Percentiles rank a stretch among this genome's conserved stretches.
Conservation (phyloP, 2,888 invertebrate genomes). For the Schizaphis graminum region DNA sequence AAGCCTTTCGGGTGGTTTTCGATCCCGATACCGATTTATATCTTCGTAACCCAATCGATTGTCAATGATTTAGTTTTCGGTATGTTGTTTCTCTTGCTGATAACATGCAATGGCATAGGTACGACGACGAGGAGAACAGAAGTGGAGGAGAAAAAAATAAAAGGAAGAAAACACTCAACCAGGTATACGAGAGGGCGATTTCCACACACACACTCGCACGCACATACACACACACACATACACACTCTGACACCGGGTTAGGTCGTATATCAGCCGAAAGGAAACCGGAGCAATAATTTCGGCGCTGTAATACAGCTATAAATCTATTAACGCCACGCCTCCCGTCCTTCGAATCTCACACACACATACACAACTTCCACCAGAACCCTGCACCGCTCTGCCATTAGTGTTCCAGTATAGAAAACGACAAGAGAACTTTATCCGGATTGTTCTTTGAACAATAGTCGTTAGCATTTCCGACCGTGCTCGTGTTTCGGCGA, state of each 20-base stretch:
- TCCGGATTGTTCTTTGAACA: slow-evolving; percentile 64
- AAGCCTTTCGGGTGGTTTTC: slow-evolving; percentile 26
- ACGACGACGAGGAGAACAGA: rapidly evolving
- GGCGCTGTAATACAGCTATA: slow-evolving; percentile 57
- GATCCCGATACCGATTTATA: slow-evolving; percentile 47
- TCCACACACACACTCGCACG: background rate
- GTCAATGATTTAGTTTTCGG: slow-evolving; percentile 56
- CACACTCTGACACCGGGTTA: background rate
- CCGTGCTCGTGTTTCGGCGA: slow-evolving; percentile 50
- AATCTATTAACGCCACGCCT: slow-evolving; percentile 62
- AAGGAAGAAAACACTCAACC: slow-evolving; percentile 37
- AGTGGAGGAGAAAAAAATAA: background rate
- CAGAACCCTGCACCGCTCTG: background rate
- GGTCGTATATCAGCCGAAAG: slow-evolving; percentile 48
- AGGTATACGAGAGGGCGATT: slow-evolving; percentile 37
- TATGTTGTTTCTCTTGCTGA: slow-evolving; percentile 23
- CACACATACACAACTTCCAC: background rate
- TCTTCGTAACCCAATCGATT: slow-evolving; percentile 27
- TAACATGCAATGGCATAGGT: background rate
- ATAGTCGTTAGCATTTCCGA: slow-evolving; percentile 62
- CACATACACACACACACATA: background rate
- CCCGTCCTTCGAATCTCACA: background rate
- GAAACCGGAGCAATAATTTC: slow-evolving; percentile 62
- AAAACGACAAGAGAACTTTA: slow-evolving; percentile 51
- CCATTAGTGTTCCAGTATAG: background rate